Evolutionary conservation across 2,888 invertebrate genomes (phyloP), one percentile per base, ranked within the genome.

Genomic region (Agrenia bidenticulata): DNA sequence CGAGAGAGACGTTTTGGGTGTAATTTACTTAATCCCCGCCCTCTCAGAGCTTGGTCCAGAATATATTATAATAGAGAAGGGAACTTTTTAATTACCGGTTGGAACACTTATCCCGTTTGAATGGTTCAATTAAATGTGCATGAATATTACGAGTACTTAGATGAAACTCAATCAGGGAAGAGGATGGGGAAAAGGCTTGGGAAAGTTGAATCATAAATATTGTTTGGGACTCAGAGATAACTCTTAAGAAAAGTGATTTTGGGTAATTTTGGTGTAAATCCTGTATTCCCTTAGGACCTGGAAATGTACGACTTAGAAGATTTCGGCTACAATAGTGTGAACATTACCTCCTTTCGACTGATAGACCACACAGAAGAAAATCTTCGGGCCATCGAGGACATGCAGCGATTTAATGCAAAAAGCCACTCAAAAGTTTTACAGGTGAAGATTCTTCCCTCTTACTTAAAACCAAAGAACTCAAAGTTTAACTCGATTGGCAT

Each of bases 341-440:
- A 95, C 81, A 92, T 95, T 83, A 94, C 94, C n/a, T 92, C 94
- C 0, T 94, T 93, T 83, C 85, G 94, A 51, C 82, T 95, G 71
- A 92, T 93, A 1, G 92, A 93, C 78, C 85, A 90, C 2, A 66
- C 72, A 53, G 85, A 88, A 39, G 86, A 86, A 76, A 90, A 90
- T 61, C 85, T 85, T 67, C 89, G 90, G 70, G 85, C 88, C 2
- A 83, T 92, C 39, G 87, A 87, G 66, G 88, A 92, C 77, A 93
- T 94, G 91, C 90, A 90, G 81, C 87, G 88, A 79, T 90, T 93
- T 79, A 92, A 92, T 77, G 90, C 92, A 0, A 88, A 90, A 67
- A 91, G 92, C 1, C 87, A 89, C 58, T 85, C 88, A 50, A 89
- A 81, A 67, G 80, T 83, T 63, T 82, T 84, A 69, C 81, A 83